Base-by-base conservation (phyloP, 2,888 invertebrate genomes). In the Digitonthophagus gazella region DNA sequence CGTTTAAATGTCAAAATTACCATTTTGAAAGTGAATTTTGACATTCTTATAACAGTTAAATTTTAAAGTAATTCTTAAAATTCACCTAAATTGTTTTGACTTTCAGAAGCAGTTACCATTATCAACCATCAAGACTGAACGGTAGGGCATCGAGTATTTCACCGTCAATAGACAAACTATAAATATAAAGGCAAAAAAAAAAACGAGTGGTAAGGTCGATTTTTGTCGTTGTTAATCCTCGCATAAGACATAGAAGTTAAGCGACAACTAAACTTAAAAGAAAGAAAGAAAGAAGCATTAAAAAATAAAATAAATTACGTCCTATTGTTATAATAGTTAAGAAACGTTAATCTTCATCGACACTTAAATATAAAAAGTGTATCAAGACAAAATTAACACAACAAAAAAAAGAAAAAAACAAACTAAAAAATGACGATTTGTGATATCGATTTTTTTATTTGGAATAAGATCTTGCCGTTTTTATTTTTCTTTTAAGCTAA, bases 81-180 rank as follows among this genome's bases (percentile, higher is more conserved):
- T n/a, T n/a, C n/a, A n/a, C n/a, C n/a, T n/a, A n/a, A n/a, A n/a
- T n/a, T n/a, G n/a, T n/a, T n/a, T n/a, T n/a, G n/a, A n/a, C 5
- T 68, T 70, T 44, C 57, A 70, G 70, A 65, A 70, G 65, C 70
- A 70, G 70, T 70, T 68, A 65, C 66, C 70, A 67, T 68, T 70
- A 70, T 57, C 70, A 70, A 70, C 70, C 70, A 66, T 70, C 70
- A 63, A 70, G 68, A 65, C 64, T 70, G 61, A 67, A 70, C 22
- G 67, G 67, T 28, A 67, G 68, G 44, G 68, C 70, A 57, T 65
- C 68, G 18, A 70, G 70, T 58, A 65, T 70, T 63, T 70, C 70
- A 55, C 70, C 70, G 5, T 70, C 68, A 57, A 68, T 66, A 18
- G 70, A 70, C 22, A 66, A 63, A 15, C 64, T 66, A 8, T 70